Evolutionary conservation across 2,113 vertebrate genomes (phyloP), one percentile per base, ranked within the genome.

Genomic region (Mormoops blainvillei): DNA sequence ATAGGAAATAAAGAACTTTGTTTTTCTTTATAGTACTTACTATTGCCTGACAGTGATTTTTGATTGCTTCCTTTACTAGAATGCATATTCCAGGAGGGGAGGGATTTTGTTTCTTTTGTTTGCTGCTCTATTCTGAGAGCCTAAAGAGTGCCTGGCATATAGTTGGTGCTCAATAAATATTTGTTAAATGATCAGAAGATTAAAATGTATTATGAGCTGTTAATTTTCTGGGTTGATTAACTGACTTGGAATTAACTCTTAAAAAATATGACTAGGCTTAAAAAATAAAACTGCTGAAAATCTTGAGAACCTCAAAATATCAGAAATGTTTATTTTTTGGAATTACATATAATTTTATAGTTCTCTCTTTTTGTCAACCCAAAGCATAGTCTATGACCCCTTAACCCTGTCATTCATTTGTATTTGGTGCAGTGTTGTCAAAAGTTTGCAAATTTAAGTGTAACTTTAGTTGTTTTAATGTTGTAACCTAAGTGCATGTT

Each of bases 241-340:
- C 26, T 88, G 76, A 68, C 76, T 87, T 89, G 87, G 13, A 45
- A 65, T 94, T 56, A 65, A 84, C 70, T 91, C 71, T 86, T 94
- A 63, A 94, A 73, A 61, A 90, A 58, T 82, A 77, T 92, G 43
- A 77, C 31, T 31, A 38, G 61, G 22, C 43, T 94, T 93, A 56
- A 91, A 91, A 83, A 87, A 52, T 38, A 31, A 56, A 77, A 88
- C 8, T 91, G 22, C 36, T 63, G 26, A 88, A 92, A 84, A 92
- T 78, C 70, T 94, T 68, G 19, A 90, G 80, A 92, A 43, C 19
- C 9, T 91, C 4, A 50, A 24, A 15, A 24, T 91, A 70, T 63
- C 61, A 91, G 41, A 94, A 33, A n/a, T 61, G 19, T 52, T 71
- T 78, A 52, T 52, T 82, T 54, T 88, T 94, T 54, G 24, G 26